Evolutionary conservation across 2,797 vertebrate species (phyloP), one percentile per base, ranked within the genome.

Genomic region (Synaphobranchus kaupii): DNA sequence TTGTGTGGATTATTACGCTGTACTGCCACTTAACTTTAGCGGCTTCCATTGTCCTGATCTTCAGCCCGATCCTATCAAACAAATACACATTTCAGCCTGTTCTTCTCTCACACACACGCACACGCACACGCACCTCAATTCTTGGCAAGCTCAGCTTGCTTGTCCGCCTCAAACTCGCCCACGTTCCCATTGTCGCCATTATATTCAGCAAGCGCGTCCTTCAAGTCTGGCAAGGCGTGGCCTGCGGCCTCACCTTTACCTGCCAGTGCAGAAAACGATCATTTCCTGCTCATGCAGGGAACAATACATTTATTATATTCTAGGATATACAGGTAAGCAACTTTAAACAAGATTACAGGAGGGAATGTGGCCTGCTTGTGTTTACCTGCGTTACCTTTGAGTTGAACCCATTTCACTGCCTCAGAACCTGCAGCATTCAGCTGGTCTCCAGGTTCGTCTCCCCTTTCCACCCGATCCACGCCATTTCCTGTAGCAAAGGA

Each of bases 131-230:
- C 92, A 93, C 93, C 94, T 95, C 94, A 96, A 85, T 87, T 92
- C 52, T 92, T 95, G 52, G 95, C 93, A 3, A 99, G 97, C 50
- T 94, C 97, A 12, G 95, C 97, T 93, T 99, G 97, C 94, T 99
- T 99, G 89, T 99, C 98, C 0, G 94, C 96, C 92, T 99, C 98
- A 85, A 96, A 96, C 88, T 98, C 98, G 0, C 97, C 98, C 91
- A 98, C 97, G 10, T 99, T 99, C 50, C 96, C 96, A 15, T 97
- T 95, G 66, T 99, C 97, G 50, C 97, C 94, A n/a, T 96, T 97
- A 87, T 99, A 98, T 90, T 98, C 96, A 0, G 93, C 93, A 84
- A 93, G 90, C 85, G 94, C 92, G 28, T 96, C 96, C 78, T 96
- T 94, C 87, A 96, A 92, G 22, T 94, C 95, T 58, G 92, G 90